Base-by-base conservation (phyloP, 2,888 invertebrate species). In the Tetranychus piercei region DNA sequence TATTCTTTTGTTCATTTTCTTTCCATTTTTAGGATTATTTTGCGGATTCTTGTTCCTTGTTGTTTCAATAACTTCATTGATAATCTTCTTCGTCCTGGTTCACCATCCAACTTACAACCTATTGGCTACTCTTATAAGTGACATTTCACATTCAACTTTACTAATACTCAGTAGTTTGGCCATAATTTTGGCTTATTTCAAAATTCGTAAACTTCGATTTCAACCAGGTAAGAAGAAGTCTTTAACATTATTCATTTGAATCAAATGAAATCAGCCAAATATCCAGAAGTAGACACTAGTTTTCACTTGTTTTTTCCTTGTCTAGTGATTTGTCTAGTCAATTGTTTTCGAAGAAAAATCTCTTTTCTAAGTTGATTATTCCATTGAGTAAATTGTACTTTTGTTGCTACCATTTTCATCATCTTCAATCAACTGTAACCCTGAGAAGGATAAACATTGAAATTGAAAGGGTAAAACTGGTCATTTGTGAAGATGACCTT, bases 31-130 rank as follows among this genome's bases (percentile, higher is more conserved):
- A 82, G 92, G 93, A 79, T 87, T 94, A 74, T 94, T 94, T 87
- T 90, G 92, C 83, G 94, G 94, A 80, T 86, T 94, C 74, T 86
- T 94, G 77, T 87, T 93, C 78, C 86, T 94, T 80, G 93, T 94
- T 79, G 91, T 90, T 75, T 91, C 93, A 34, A 86, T 94, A 79
- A 94, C 94, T 83, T 92, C 92, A 84, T 86, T 95, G 82, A 94
- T 95, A 80, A 87, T 94, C 78, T 95, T 94, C 89, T 94, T 94
- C 85, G 94, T 95, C 78, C 87, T 95, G 80, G 90, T 94, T 79
- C 90, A 90, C 82, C 90, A 80, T 45, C 78, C 80, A 77, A 88
- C 90, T 81, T 87, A 91, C 81, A 88, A 89, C 79, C 86, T 92
- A 78, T 85, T 94, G 79, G 92, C 93, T 75, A 90, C 94, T 80